Conservation (phyloP, 2,797 vertebrate genomes). For the Bradypodion pumilum region DNA sequence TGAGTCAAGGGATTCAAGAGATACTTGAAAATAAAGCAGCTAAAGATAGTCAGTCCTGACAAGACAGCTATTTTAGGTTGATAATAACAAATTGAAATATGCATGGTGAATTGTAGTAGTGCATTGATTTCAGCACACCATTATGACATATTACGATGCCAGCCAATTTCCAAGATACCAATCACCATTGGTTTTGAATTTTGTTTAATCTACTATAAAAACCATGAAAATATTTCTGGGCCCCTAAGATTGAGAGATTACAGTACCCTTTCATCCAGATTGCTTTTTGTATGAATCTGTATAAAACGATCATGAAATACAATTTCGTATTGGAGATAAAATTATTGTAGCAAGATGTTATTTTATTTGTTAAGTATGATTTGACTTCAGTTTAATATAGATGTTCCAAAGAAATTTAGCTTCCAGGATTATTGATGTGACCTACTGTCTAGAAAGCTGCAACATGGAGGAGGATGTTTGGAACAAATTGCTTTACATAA, state of each 20-base stretch:
- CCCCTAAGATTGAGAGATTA: slow-evolving; percentile 66
- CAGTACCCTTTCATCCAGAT: slow-evolving; percentile 64
- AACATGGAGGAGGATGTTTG: slow-evolving; percentile 15
- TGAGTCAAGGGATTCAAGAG: slow-evolving; percentile 21
- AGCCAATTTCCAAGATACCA: slow-evolving; percentile 57
- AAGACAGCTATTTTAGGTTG: slow-evolving; percentile 44
- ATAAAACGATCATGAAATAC: slow-evolving; percentile 82
- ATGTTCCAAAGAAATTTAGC: slow-evolving; percentile 59
- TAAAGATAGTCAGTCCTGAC: slow-evolving; percentile 36
- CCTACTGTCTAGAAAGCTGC: slow-evolving; percentile 44
- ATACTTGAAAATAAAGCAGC: slow-evolving; percentile 25
- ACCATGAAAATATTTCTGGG: slow-evolving; percentile 60
- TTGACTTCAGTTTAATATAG: slow-evolving; percentile 55
- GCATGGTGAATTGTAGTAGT: slow-evolving; percentile 60
- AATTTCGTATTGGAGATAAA: slow-evolving; percentile 74
- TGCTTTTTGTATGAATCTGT: slow-evolving; percentile 75
- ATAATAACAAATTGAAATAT: slow-evolving; percentile 59
- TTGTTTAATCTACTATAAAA: slow-evolving; percentile 68
- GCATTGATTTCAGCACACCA: slow-evolving; percentile 59
- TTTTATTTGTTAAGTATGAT: slow-evolving; percentile 61
- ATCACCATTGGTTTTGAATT: slow-evolving; percentile 46
- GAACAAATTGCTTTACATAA: slow-evolving; percentile 29
- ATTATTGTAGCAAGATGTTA: slow-evolving; percentile 74
- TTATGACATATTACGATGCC: slow-evolving; percentile 54
- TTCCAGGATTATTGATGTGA: slow-evolving; percentile 54